Evolutionary conservation across 2,113 vertebrate genomes (phyloP), one percentile per base, ranked within the genome.

Genomic region (Tringa solitaria): DNA sequence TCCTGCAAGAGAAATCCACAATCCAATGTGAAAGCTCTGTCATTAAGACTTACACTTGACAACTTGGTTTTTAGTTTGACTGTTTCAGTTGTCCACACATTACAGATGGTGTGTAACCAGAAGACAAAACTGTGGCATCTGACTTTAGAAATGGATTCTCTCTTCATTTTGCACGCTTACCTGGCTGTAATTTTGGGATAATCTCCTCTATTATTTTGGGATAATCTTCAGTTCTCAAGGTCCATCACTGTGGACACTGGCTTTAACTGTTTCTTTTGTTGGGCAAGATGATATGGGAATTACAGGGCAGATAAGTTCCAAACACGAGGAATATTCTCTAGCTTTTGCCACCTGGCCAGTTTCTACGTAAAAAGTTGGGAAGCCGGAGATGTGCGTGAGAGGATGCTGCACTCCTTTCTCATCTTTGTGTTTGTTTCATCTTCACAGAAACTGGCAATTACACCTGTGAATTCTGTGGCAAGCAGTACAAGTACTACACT

Each of bases 401-500:
- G 6, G 14, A 28, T 61, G 10, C 79, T 50, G 16, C 30, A 6
- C 10, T 27, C 64, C 76, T n/a, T 27, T 60, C 95, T 95, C 59
- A 93, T 88, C 28, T 60, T 45, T 43, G 43, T 72, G 1, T 45
- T 32, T 96, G 50, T 97, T 78, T 97, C 93, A 14, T 87, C 84
- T 90, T 90, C 87, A 72, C 98, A 99, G 99, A 99, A 98, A 99
- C 99, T 4, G 99, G 99, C 94, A 99, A 99, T 97, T 99, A 99
- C 83, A 98, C 99, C 45, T 99, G 99, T 83, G 99, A 99, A 94
- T 99, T 99, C 97, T 99, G 99, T 41, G 99, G 99, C 89, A 99
- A 99, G 96, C 99, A 99, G 98, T 99, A 99, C 98, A 99, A 99
- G 95, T 99, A 99, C 97, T 99, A 99, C 97, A 99, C 99, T 65